A percentile compares a stretch with the other conserved stretches of the same genome.
Evolutionary conservation across 2,113 vertebrate genomes (phyloP).

Genomic region (Cyphomyrus plagiostoma): DNA sequence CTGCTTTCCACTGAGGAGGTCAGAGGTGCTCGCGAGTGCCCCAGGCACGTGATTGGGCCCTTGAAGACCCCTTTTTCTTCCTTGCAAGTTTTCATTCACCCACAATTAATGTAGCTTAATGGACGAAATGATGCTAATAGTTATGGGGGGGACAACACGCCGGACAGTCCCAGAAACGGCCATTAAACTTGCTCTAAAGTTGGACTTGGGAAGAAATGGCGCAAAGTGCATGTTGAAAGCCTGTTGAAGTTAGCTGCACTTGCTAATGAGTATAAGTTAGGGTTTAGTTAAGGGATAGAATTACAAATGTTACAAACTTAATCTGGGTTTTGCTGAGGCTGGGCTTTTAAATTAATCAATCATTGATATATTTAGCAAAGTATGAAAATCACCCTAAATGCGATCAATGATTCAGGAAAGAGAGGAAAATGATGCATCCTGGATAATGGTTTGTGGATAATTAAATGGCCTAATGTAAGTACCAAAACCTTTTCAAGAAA

Average conservation of each 20-base stretch:
- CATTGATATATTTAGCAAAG: background rate
- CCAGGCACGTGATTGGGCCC: constrained; percentile 71
- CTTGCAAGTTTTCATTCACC: constrained; percentile 67
- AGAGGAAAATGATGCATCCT: background rate
- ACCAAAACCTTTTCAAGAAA: background rate
- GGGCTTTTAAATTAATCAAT: background rate
- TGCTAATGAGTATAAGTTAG: background rate
- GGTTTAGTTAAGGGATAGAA: background rate
- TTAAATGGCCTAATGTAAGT: constrained; percentile 1
- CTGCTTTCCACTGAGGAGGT: constrained; percentile 64
- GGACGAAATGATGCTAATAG: constrained; percentile 76
- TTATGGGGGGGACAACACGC: constrained; percentile 44
- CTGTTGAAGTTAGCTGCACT: background rate
- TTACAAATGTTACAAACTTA: background rate
- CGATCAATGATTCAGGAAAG: background rate
- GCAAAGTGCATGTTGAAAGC: background rate
- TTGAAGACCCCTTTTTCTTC: constrained; percentile 68
- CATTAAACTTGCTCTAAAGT: background rate
- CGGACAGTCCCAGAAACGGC: background rate
- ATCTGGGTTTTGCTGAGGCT: background rate
- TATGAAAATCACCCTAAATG: background rate
- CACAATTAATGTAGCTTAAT: constrained; percentile 73
- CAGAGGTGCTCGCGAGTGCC: constrained; percentile 72
- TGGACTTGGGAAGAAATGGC: background rate
- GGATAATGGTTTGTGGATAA: background rate